Evolutionary conservation across 2,113 vertebrate genomes (phyloP).

Genomic region (Gymnobelideus leadbeateri): DNA sequence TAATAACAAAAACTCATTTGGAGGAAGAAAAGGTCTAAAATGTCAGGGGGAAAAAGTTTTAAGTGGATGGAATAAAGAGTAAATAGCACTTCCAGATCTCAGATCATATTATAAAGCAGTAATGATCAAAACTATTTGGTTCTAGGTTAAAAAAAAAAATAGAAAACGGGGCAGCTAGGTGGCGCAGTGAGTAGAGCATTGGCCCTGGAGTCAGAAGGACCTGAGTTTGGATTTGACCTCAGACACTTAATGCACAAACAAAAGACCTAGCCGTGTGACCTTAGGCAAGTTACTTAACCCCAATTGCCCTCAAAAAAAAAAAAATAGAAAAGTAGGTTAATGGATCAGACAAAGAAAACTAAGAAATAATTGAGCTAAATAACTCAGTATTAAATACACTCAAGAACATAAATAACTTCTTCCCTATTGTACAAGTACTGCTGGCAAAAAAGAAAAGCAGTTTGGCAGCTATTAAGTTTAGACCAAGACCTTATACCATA

Average conservation of each 20-base stretch:
- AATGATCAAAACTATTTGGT: neutral
- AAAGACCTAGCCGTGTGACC: too few species aligned
- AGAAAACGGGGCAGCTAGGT: too few species aligned
- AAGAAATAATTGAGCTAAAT: neutral
- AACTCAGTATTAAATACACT: neutral
- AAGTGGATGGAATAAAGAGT: neutral
- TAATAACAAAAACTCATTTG: neutral
- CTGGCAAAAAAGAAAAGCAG: neutral
- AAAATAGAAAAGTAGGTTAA: neutral
- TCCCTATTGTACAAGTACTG: neutral
- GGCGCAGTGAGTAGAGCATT: too few species aligned
- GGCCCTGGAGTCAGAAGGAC: too few species aligned
- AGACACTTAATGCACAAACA: too few species aligned
- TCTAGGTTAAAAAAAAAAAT: neutral
- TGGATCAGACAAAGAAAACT: neutral
- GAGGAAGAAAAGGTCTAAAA: neutral
- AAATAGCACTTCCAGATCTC: neutral
- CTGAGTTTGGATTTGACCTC: too few species aligned
- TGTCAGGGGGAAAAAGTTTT: neutral
- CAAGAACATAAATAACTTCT: neutral
- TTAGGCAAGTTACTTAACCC: too few species aligned
- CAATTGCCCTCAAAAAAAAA: too few species aligned
- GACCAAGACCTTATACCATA: neutral
- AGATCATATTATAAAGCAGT: neutral
- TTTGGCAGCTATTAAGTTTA: neutral